Conservation (phyloP, 2,113 vertebrate species). For the Ictidomys tridecemlineatus region DNA sequence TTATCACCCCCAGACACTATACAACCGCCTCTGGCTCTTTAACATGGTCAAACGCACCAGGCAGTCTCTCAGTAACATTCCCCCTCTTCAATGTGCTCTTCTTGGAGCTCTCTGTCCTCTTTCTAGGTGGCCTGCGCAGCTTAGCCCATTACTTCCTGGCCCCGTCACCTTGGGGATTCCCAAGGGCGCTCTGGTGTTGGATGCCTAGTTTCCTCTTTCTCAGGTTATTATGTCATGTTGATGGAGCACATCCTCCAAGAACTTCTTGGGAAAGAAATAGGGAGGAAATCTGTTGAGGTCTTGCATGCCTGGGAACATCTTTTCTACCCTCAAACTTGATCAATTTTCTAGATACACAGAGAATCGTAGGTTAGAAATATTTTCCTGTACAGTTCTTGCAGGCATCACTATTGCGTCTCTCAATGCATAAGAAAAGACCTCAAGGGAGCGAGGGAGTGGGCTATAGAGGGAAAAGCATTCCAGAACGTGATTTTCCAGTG, state of each 20-base stretch:
- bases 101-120: background rate
- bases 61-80: too few species aligned
- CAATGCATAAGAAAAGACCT: background rate
- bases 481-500: background rate
- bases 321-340: background rate
- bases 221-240: slow-evolving; percentile 11
- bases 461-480: background rate
- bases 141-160: background rate
- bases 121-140: background rate
- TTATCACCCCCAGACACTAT: background rate
- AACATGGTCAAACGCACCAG: background rate
- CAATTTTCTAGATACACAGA: background rate
- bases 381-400: background rate
- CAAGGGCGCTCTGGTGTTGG: background rate
- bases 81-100: background rate
- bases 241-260: background rate
- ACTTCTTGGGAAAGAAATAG: slow-evolving; percentile 52
- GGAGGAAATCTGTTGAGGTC: background rate
- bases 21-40: background rate
- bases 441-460: background rate
- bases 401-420: background rate
- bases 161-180: background rate
- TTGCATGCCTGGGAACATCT: background rate
- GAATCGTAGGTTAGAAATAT: background rate
- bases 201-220: slow-evolving; percentile 26